These are phyloP conservation scores for Mechanitis mazaeus DNA, from an alignment of 2,888 invertebrate genomes.

Conservation along the genomic window DNA sequence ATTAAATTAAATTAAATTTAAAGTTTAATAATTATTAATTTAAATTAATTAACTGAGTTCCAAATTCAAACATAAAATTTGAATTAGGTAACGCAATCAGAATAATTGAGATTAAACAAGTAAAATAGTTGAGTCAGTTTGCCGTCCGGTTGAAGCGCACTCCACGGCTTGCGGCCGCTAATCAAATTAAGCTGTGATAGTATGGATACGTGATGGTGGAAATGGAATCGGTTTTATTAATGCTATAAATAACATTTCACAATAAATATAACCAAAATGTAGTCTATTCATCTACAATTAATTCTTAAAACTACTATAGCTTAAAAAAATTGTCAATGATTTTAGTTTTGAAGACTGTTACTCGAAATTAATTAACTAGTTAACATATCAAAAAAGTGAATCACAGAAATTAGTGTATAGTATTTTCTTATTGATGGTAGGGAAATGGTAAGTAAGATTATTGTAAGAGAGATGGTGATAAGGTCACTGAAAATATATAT, in stretches of 20 bases:
- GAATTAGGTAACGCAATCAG: conserved; percentile 22
- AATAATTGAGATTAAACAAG: conserved; percentile 36
- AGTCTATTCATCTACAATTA: too few species aligned
- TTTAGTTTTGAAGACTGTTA: too few species aligned
- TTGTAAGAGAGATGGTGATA: too few species aligned
- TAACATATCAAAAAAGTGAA: too few species aligned
- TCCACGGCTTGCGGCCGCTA: conserved; percentile 62
- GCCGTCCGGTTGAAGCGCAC: conserved; percentile 53
- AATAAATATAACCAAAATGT: background rate
- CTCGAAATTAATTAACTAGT: too few species aligned
- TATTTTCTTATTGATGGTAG: too few species aligned
- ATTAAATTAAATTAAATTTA: too few species aligned
- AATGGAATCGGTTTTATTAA: conserved; percentile 1
- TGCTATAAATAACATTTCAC: background rate
- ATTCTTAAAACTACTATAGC: too few species aligned
- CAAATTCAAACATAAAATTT: background rate
- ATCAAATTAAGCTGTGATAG: conserved; percentile 71
- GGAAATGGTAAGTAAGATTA: too few species aligned
- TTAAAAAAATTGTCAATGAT: too few species aligned
- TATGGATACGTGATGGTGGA: conserved; percentile 39
- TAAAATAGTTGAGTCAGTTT: conserved; percentile 49
- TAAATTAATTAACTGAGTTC: background rate
- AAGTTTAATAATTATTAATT: background rate
- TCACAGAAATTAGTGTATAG: too few species aligned
- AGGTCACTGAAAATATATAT: too few species aligned